Evolutionary conservation across 2,797 vertebrate genomes (phyloP).

Genomic region (Amblyraja radiata): DNA sequence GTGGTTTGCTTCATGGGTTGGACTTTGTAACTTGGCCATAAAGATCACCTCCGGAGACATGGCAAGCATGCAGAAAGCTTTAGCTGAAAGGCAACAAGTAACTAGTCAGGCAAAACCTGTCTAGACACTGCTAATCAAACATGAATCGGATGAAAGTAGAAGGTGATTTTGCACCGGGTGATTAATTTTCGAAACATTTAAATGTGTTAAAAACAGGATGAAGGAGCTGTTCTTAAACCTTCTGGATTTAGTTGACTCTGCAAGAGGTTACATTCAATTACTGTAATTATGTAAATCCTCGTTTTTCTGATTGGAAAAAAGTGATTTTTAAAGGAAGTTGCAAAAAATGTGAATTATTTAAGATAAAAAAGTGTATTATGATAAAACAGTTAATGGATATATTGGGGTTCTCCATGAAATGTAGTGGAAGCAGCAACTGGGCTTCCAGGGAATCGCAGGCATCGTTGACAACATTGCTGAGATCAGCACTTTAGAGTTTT

Average conservation of each 20-base stretch:
- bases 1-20: neutral
- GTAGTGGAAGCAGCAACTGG: neutral
- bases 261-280: too few species aligned
- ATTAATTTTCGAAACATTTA: neutral
- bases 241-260: too few species aligned
- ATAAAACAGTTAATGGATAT: neutral
- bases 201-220: neutral
- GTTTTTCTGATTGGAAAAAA: neutral
- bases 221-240: neutral
- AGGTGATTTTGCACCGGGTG: neutral
- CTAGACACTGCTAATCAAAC: neutral
- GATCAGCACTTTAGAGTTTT: neutral
- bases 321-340: too few species aligned
- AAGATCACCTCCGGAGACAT: neutral
- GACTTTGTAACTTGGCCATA: neutral
- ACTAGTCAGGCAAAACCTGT: constrained; percentile 5
- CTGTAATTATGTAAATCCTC: neutral
- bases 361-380: neutral
- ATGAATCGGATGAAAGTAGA: neutral
- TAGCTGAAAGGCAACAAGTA: neutral
- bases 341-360: neutral
- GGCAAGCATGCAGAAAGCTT: constrained; percentile 18
- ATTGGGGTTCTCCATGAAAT: neutral
- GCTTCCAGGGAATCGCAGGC: neutral
- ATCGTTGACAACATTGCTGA: neutral